Evolutionary conservation across 2,797 vertebrate genomes (phyloP), one percentile per base, ranked within the genome.

Genomic region (Sebastes diaconus): DNA sequence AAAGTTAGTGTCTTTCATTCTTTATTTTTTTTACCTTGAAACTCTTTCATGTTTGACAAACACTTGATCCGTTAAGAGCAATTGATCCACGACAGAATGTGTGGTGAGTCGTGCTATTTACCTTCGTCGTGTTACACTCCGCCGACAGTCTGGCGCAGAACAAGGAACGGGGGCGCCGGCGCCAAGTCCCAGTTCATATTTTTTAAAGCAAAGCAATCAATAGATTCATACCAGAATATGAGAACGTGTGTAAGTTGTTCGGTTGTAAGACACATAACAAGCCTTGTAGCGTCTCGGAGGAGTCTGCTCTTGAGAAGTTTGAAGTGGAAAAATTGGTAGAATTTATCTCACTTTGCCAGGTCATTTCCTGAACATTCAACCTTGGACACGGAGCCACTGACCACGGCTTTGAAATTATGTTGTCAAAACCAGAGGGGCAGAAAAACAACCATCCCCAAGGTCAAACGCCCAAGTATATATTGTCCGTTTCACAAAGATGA

Each of bases 161-260:
- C 78, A 89, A 86, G 87, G 72, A 90, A 77, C 0, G 2, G 22
- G 20, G 60, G 50, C 18, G 34, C 75, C 66, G 3, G 16, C 7
- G 46, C 46, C 85, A 89, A 91, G 85, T 90, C 84, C 83, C 85
- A 83, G 64, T 42, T 91, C 90, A 88, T 91, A 88, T 92, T 92
- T 46, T 93, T 80, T 86, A 81, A 81, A 91, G 79, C 77, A 58
- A 90, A 88, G 74, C 79, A 88, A 91, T 93, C 88, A 83, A 83
- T 90, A 78, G 58, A 86, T 77, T 84, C 73, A 69, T 84, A 78
- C 75, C 66, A 90, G 85, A 86, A 76, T 29, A 78, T 75, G 68
- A 90, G 85, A 86, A 77, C n/a, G 74, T 36, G 83, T 79, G 59
- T 72, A 63, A 73, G 61, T 64, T 79, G 69, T 70, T 84, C 34